Conservation (phyloP, 92 coral and sea anemone genomes). For the Scolanthus callimorphus region DNA sequence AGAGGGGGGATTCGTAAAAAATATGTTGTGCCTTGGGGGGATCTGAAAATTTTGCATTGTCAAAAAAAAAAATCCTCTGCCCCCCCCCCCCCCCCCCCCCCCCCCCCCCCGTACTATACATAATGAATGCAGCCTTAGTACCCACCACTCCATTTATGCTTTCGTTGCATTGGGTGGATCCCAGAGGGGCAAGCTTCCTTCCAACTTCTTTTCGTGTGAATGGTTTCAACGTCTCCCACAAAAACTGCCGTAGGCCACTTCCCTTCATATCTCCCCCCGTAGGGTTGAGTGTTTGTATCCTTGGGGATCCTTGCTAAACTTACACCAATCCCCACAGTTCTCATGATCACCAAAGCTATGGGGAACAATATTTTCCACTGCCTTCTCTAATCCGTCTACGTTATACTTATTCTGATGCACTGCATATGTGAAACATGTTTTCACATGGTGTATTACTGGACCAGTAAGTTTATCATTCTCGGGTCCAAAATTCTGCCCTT, state of each 20-base stretch:
- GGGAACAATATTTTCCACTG: neutral
- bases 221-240: neutral
- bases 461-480: neutral
- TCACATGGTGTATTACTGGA: neutral
- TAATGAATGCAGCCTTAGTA: too few species aligned
- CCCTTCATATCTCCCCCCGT: slow-evolving; percentile 2
- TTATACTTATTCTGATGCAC: neutral
- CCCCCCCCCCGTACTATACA: too few species aligned
- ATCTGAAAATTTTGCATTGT: too few species aligned
- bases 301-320: neutral
- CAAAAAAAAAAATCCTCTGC: too few species aligned
- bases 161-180: too few species aligned
- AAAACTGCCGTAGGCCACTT: neutral
- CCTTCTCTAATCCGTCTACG: neutral
- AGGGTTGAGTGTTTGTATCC: neutral
- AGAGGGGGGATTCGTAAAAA: too few species aligned
- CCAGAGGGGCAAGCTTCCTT: too few species aligned
- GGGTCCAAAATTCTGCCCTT: neutral
- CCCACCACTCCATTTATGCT: too few species aligned
- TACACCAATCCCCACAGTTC: neutral
- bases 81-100: too few species aligned
- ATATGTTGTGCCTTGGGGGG: too few species aligned
- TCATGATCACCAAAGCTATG: slow-evolving; percentile 6
- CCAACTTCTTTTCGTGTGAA: slow-evolving; percentile 6
- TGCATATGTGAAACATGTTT: neutral